Conservation (phyloP, 2,888 invertebrate species). For the Dynastes maya region DNA sequence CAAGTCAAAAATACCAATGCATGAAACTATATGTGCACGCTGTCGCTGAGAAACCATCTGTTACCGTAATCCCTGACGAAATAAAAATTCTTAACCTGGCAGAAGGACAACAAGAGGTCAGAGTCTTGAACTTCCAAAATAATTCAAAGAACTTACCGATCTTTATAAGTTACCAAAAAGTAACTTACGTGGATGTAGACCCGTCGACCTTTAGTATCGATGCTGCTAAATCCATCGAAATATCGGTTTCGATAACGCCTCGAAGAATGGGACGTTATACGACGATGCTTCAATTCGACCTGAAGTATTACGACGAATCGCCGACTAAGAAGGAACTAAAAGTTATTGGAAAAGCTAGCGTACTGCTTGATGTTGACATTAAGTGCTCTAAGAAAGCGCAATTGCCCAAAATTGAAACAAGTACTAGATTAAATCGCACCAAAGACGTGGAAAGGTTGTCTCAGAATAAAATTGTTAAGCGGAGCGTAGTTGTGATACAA, state of each 20-base stretch:
- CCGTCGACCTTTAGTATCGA: conserved; percentile 55
- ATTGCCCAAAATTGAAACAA: conserved; percentile 13
- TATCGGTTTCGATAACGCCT: conserved; percentile 57
- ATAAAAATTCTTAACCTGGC: conserved; percentile 12
- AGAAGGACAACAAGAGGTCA: not conserved
- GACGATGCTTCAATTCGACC: conserved; percentile 57
- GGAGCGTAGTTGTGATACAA: conserved; percentile 1
- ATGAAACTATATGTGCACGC: conserved; percentile 40
- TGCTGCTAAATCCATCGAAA: conserved; percentile 54
- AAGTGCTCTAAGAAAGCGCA: not conserved
- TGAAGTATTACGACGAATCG: conserved; percentile 55
- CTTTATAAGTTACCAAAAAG: conserved; percentile 58
- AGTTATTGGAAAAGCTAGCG: conserved; percentile 34
- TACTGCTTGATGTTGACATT: conserved; percentile 10
- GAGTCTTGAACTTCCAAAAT: conserved; percentile 55
- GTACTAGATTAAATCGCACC: conserved; percentile 22
- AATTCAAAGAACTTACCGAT: conserved; percentile 60
- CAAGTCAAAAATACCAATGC: not conserved
- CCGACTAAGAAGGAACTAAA: conserved; percentile 22
- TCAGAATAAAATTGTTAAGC: not conserved
- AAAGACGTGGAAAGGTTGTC: conserved; percentile 37
- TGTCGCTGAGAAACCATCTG: conserved; percentile 18
- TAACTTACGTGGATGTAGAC: conserved; percentile 62
- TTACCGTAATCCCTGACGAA: conserved; percentile 37
- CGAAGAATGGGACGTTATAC: conserved; percentile 56